Base-by-base conservation (phyloP, 2,888 invertebrate genomes). In the Pyrrhosoma nymphula region DNA sequence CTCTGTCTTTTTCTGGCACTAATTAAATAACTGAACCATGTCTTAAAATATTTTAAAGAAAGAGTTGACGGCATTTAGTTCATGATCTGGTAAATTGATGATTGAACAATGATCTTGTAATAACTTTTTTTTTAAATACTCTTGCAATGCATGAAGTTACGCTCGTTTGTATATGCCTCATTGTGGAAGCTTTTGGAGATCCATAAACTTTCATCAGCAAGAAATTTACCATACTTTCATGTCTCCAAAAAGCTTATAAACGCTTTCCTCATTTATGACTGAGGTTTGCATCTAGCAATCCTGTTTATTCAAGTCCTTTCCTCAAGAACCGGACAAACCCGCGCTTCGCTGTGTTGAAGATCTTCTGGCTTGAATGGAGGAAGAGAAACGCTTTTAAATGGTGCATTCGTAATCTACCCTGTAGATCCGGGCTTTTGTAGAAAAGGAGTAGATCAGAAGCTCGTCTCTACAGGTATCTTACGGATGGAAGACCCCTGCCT, bases 381-480 rank as follows among this genome's bases (percentile, higher is more conserved):
- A 60, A 69, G 69, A 93, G 69, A 16, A 35, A 39, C 75, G 30
- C 69, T 93, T 93, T 69, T 63, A 90, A n/a, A 95, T 95, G 98
- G 98, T 98, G 98, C 99, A 98, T 98, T 98, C 99, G 99, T 99
- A 99, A 99, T 98, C 99, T 99, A 99, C 99, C 99, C 99, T 99
- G 99, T 99, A 99, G 99, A 99, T 99, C 99, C 99, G 99, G 99
- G 99, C 99, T 99, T 99, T 99, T 99, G 99, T 99, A 98, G 98
- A 98, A 97, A 96, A 96, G 96, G 97, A 95, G 97, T 97, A 97
- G 97, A 97, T 99, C 99, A 99, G 99, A 99, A 99, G 99, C 99
- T 99, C 99, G 99, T 99, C 99, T 99, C 99, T 99, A 99, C 99
- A 99, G 99, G 99, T 99, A 99, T 99, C 99, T 99, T 99, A 99